These are phyloP conservation scores for Hydrolagus affinis DNA, from an alignment of 2,113 vertebrate genomes.

Conservation along the genomic window DNA sequence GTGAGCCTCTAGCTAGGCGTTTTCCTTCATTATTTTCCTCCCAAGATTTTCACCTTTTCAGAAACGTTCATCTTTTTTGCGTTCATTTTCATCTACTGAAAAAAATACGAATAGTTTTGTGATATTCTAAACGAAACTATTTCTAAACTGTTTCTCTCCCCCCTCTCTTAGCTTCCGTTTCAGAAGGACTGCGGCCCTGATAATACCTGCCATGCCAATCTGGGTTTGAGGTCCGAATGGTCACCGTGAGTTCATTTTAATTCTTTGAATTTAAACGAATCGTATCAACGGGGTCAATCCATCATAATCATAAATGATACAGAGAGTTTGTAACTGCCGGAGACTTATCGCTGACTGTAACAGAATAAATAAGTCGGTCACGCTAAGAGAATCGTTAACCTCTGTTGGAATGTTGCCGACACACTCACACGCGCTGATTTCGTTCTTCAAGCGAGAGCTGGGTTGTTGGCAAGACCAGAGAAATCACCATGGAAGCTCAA, in stretches of 20 bases:
- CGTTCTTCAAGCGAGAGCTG: constrained; percentile 10
- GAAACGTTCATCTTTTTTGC: background rate
- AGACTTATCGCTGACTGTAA: background rate
- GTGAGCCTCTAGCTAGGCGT: background rate
- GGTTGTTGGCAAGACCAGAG: constrained; percentile 42
- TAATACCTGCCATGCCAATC: constrained; percentile 38
- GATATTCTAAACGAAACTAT: background rate
- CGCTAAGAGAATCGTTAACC: background rate
- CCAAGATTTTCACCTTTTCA: background rate
- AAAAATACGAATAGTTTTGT: background rate
- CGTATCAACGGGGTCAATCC: background rate
- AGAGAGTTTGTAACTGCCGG: background rate
- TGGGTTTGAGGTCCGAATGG: constrained; percentile 38
- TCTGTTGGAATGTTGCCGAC: constrained; percentile 6
- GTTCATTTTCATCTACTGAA: background rate
- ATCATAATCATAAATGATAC: background rate
- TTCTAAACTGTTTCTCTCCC: constrained; percentile 27
- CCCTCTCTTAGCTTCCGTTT: constrained; percentile 50
- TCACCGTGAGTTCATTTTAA: constrained; percentile 42
- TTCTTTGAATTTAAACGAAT: background rate
- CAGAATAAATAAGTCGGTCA: too few species aligned
- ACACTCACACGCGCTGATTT: background rate
- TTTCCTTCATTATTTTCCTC: background rate
- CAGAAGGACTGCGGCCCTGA: constrained; percentile 44
- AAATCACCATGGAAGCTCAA: constrained; percentile 37